Conservation (phyloP, 2,797 vertebrate species). For the Oreonectes daqikongensis region DNA sequence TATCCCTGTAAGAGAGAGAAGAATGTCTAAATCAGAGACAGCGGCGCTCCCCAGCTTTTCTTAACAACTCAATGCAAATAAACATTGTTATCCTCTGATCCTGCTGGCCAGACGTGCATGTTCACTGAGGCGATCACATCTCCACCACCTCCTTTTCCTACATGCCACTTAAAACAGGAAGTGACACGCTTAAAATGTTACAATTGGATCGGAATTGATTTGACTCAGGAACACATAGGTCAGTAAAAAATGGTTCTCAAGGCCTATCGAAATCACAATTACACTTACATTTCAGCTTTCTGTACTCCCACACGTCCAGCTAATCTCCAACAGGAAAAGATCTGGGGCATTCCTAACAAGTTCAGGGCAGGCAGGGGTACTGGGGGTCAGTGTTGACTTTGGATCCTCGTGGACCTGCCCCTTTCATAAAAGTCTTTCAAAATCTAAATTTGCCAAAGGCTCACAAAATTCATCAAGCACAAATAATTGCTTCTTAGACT, state of each 20-base stretch:
- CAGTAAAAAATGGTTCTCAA: conserved; percentile 38
- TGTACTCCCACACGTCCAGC: conserved; percentile 10
- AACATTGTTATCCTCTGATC: conserved; percentile 75
- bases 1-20: neutral
- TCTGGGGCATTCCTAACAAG: conserved; percentile 43
- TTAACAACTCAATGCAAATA: conserved; percentile 77
- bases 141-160: neutral
- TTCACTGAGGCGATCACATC: neutral
- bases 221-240: conserved; percentile 39
- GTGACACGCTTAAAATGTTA: conserved; percentile 26
- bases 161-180: conserved; percentile 24
- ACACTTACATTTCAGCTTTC: conserved; percentile 37
- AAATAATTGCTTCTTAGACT: conserved; percentile 31
- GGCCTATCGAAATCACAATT: conserved; percentile 40
- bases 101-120: conserved; percentile 41
- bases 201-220: conserved; percentile 11
- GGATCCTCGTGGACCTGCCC: conserved; percentile 24
- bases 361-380: conserved; percentile 32
- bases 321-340: conserved; percentile 22
- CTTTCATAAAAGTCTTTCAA: conserved; percentile 1
- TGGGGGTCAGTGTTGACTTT: conserved; percentile 37
- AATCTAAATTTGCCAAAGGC: conserved; percentile 51
- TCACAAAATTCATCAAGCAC: conserved; percentile 40
- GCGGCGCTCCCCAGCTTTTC: conserved; percentile 63
- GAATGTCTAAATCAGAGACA: conserved; percentile 34